Percentiles rank a stretch among this genome's conserved stretches.
These are phyloP conservation scores for Zaprionus inermis DNA, from an alignment of 1,140 invertebrate species.

Conservation along the genomic window DNA sequence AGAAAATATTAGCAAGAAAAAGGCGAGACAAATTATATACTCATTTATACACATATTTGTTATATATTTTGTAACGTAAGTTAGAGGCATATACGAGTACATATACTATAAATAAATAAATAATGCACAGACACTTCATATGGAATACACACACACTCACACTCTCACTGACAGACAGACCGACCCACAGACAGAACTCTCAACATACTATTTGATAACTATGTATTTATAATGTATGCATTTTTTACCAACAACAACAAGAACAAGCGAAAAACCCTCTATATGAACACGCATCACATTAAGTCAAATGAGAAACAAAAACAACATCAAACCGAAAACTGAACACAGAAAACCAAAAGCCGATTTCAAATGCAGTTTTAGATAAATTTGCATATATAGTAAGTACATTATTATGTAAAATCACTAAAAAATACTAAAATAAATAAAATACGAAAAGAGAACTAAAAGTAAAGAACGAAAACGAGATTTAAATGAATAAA, in stretches of 20 bases:
- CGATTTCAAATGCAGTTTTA: constrained; percentile 69
- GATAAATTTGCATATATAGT: constrained; percentile 66
- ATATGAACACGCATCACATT: constrained; percentile 2
- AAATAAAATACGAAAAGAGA: constrained; percentile 23
- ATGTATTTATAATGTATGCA: constrained; percentile 83
- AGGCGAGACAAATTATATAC: constrained; percentile 43
- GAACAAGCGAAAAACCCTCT: constrained; percentile 27
- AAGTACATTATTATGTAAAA: constrained; percentile 81
- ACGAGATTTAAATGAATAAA: constrained; percentile 14
- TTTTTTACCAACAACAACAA: constrained; percentile 70
- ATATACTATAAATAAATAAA: constrained; percentile 48
- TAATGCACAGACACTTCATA: constrained; percentile 45
- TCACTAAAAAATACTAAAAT: constrained; percentile 72
- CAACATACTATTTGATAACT: constrained; percentile 80
- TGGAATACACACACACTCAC: constrained; percentile 28
- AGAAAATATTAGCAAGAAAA: constrained; percentile 27
- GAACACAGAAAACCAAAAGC: constrained; percentile 32
- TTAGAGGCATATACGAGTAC: constrained; percentile 70
- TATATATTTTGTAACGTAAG: constrained; percentile 82
- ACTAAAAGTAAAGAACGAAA: constrained; percentile 26
- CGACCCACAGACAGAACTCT: constrained; percentile 18
- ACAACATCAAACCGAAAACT: constrained; percentile 38
- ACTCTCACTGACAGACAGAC: constrained; percentile 29
- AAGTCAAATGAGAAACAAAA: constrained; percentile 15
- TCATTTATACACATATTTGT: constrained; percentile 77